These are phyloP conservation scores for Galerucella nymphaeae DNA, from an alignment of 2,888 invertebrate species.

Conservation along the genomic window DNA sequence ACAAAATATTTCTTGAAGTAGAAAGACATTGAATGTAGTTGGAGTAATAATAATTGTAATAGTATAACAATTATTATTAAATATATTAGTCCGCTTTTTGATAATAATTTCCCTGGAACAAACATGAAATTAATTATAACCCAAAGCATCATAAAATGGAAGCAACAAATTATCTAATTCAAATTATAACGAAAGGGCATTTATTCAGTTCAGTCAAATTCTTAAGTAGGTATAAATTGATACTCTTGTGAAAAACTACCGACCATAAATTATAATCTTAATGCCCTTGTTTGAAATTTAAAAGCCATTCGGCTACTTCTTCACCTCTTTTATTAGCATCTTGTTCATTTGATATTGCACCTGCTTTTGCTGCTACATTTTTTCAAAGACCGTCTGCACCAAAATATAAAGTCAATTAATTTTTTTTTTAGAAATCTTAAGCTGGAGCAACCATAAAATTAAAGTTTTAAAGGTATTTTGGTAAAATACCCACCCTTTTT, in stretches of 20 bases:
- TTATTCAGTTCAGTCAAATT: conserved; percentile 10
- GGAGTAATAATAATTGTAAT: background rate
- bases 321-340: conserved; percentile 14
- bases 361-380: conserved; percentile 11
- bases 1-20: too few species aligned
- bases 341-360: conserved; percentile 13
- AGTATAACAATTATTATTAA: too few species aligned
- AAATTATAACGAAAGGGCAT: background rate
- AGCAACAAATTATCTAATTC: background rate
- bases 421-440: background rate
- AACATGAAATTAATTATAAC: background rate
- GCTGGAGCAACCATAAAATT: background rate
- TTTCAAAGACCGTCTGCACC: conserved; percentile 1
- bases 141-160: background rate
- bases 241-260: conserved; percentile 12
- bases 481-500: background rate
- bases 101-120: background rate
- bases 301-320: conserved; percentile 5
- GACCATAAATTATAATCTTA: conserved; percentile 6
- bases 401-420: conserved; percentile 1
- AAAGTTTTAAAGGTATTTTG: background rate
- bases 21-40: too few species aligned
- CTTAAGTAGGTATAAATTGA: conserved; percentile 13
- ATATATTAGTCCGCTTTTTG: background rate
- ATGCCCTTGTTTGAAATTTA: conserved; percentile 18